A percentile compares a stretch with the other conserved stretches of the same genome.
Conservation (phyloP, 2,113 vertebrate species). For the Motacilla alba region DNA sequence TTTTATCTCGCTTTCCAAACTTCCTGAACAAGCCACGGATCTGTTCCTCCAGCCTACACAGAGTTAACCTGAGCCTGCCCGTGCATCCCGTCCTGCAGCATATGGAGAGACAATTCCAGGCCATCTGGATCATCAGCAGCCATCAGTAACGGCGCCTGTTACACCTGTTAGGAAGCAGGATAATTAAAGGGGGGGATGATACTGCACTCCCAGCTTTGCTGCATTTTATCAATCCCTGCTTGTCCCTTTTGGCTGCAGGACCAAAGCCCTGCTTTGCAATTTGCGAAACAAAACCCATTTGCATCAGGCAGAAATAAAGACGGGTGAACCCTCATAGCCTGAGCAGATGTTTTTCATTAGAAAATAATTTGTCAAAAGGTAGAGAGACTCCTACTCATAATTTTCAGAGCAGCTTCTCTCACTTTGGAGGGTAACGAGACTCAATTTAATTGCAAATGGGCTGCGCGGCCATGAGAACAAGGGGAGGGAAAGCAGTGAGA, state of each 20-base stretch:
- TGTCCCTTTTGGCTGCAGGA: background rate
- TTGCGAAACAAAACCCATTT: background rate
- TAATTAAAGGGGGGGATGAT: constrained; percentile 2
- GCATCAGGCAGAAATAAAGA: background rate
- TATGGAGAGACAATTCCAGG: constrained; percentile 30
- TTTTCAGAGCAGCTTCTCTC: constrained; percentile 49
- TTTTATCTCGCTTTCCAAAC: background rate
- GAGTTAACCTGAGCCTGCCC: background rate
- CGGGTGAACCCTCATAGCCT: background rate
- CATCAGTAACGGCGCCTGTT: constrained; percentile 44
- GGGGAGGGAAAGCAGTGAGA: background rate
- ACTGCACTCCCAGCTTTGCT: background rate
- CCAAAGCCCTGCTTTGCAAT: background rate
- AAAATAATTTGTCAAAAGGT: constrained; percentile 61
- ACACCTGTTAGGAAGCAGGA: constrained; percentile 45
- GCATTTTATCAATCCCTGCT: background rate
- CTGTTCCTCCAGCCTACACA: background rate
- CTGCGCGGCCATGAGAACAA: background rate
- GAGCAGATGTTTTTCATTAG: constrained; percentile 64
- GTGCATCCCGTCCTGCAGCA: background rate
- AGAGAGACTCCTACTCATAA: constrained; percentile 26
- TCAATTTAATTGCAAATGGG: constrained; percentile 64
- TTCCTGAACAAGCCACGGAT: background rate
- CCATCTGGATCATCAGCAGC: constrained; percentile 61
- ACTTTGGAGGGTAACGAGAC: constrained; percentile 49